Percentiles rank a stretch among this genome's conserved stretches.
phyloP scores from a whole-genome alignment of 2,113 vertebrate species.

The Elgaria multicarinata region DNA sequence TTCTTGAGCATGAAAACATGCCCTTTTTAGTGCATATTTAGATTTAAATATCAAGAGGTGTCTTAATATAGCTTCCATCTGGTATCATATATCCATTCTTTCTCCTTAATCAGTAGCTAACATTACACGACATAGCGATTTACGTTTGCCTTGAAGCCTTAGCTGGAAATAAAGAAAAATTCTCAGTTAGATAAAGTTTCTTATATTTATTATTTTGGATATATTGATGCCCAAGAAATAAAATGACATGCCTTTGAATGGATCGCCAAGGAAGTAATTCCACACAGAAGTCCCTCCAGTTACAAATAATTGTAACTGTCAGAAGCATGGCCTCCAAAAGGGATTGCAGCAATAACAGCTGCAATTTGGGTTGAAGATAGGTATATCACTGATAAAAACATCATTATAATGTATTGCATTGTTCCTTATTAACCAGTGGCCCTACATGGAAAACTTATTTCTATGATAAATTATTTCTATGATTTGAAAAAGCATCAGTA shows the following conservation, averaged over 20 bases:
- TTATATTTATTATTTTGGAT: background rate
- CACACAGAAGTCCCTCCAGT: background rate
- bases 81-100: background rate
- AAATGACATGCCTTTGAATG: background rate
- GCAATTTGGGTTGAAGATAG: constrained; percentile 32
- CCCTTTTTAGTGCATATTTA: background rate
- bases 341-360: background rate
- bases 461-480: rapidly evolving
- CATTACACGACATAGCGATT: background rate
- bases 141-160: background rate
- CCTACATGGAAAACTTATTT: background rate
- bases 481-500: background rate
- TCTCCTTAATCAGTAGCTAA: background rate
- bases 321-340: background rate
- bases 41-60: constrained; percentile 21
- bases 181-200: background rate
- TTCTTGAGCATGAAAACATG: background rate
- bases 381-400: constrained; percentile 44
- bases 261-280: constrained; percentile 11
- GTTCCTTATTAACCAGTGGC: background rate
- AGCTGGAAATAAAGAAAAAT: background rate
- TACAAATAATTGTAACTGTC: constrained; percentile 20
- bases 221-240: constrained; percentile 1
- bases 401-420: constrained; percentile 23
- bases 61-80: background rate